phyloP scores from a whole-genome alignment of 53 echinoderm and acorn worm species.

The Holothuria scabra region DNA sequence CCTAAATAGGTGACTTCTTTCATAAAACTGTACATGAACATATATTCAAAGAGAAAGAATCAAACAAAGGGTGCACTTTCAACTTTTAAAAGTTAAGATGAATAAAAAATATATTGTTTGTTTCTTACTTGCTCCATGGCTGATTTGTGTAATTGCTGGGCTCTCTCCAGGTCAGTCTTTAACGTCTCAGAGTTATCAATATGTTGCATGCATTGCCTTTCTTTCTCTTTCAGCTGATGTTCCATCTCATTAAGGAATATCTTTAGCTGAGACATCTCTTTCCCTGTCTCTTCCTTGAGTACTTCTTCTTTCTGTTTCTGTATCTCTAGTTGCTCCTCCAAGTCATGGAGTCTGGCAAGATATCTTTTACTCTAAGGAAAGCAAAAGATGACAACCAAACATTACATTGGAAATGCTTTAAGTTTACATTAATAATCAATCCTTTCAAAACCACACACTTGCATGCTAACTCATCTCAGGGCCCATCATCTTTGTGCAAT shows the following conservation, averaged over 20 bases:
- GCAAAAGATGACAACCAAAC: too few species aligned
- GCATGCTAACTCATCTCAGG: too few species aligned
- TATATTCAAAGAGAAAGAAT: too few species aligned
- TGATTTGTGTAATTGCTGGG: conserved; percentile 74
- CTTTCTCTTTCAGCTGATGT: conserved; percentile 58
- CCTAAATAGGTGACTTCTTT: too few species aligned
- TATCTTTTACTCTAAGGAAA: too few species aligned
- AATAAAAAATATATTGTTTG: background rate
- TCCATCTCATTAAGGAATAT: conserved; percentile 52
- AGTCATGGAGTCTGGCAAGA: background rate
- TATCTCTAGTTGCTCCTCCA: conserved; percentile 69
- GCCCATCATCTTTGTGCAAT: too few species aligned
- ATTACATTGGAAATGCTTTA: too few species aligned
- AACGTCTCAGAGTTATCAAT: conserved; percentile 7
- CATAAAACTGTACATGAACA: too few species aligned
- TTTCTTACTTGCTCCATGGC: conserved; percentile 73
- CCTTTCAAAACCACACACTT: too few species aligned
- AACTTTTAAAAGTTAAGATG: too few species aligned
- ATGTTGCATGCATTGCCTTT: background rate
- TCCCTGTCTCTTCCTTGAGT: conserved; percentile 55
- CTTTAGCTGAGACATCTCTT: conserved; percentile 67
- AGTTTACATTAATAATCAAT: too few species aligned
- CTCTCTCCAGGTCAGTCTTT: conserved; percentile 55
- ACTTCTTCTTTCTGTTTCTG: conserved; percentile 51
- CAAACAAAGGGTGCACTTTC: too few species aligned